Percentiles rank a stretch among this genome's conserved stretches.
These are phyloP conservation scores for Epinephelus awoara DNA, from an alignment of 2,797 vertebrate species.

Conservation along the genomic window DNA sequence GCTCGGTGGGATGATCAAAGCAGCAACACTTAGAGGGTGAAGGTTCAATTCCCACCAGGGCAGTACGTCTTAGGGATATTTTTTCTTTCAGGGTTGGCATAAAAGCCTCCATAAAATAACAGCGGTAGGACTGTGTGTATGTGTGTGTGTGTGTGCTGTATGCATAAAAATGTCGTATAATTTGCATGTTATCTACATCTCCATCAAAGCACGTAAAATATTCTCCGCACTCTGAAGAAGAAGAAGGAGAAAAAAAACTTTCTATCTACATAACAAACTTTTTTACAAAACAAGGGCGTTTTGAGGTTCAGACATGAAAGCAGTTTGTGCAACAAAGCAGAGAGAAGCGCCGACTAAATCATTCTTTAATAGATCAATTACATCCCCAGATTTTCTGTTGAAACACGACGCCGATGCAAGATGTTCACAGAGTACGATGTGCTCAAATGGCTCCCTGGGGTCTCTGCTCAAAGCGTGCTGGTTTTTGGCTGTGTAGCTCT, in stretches of 20 bases:
- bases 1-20: not conserved
- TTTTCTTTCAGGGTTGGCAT: not conserved
- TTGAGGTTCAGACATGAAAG: constrained; percentile 50
- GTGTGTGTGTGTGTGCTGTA: too few species aligned
- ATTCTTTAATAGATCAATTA: constrained; percentile 67
- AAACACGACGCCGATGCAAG: constrained; percentile 36
- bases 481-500: constrained; percentile 39
- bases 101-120: not conserved
- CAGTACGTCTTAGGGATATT: not conserved
- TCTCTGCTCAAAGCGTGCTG: constrained; percentile 51
- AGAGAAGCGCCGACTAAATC: constrained; percentile 35
- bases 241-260: constrained; percentile 1
- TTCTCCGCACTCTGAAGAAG: not conserved
- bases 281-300: constrained; percentile 36
- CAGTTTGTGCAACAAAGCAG: constrained; percentile 37
- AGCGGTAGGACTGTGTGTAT: not conserved
- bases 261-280: constrained; percentile 30
- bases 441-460: constrained; percentile 64
- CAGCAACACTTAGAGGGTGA: not conserved
- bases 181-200: constrained; percentile 1
- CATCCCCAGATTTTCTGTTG: constrained; percentile 44
- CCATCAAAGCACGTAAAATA: constrained; percentile 2
- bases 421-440: constrained; percentile 54
- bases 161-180: not conserved
- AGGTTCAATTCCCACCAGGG: not conserved